phyloP scores from a whole-genome alignment of 2,888 invertebrate genomes.

The Spicauda simplicius region DNA sequence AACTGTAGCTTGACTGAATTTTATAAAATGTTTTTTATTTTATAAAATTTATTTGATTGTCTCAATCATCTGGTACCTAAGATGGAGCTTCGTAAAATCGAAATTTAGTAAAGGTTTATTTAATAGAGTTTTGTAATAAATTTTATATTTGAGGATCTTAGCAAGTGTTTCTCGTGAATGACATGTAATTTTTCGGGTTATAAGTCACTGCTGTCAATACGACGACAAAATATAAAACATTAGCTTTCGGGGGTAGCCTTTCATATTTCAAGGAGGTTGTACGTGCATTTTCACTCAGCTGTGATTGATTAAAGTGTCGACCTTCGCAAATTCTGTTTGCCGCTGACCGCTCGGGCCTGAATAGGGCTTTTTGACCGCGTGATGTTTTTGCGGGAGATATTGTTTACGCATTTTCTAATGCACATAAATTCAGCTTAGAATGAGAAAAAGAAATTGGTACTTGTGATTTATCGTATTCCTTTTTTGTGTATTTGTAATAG shows the following conservation, averaged over 20 bases:
- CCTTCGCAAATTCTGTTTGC: slow-evolving; percentile 53
- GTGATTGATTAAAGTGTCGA: slow-evolving; percentile 74
- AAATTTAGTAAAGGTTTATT: too few relatives aligned
- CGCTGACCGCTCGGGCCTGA: slow-evolving; percentile 40
- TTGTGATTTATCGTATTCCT: not conserved
- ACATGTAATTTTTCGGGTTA: not conserved
- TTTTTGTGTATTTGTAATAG: too few relatives aligned
- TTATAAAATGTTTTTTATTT: too few relatives aligned
- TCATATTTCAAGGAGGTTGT: slow-evolving; percentile 59
- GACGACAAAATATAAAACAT: slow-evolving; percentile 75
- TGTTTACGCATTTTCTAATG: not conserved
- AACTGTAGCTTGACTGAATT: too few relatives aligned
- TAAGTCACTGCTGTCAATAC: slow-evolving; percentile 58
- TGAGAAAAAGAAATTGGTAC: not conserved
- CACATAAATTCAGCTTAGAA: not conserved
- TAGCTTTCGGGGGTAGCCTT: slow-evolving; percentile 59
- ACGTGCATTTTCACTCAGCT: slow-evolving; percentile 64
- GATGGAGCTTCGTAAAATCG: too few relatives aligned
- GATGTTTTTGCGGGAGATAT: slow-evolving; percentile 2
- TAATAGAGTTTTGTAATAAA: not conserved
- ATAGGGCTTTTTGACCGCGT: not conserved
- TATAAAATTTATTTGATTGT: too few relatives aligned
- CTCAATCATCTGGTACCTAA: too few relatives aligned
- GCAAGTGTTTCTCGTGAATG: not conserved
- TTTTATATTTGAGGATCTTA: not conserved